Evolutionary conservation across 2,888 invertebrate species (phyloP), one percentile per base, ranked within the genome.

Genomic region (Spilosoma lubricipeda): DNA sequence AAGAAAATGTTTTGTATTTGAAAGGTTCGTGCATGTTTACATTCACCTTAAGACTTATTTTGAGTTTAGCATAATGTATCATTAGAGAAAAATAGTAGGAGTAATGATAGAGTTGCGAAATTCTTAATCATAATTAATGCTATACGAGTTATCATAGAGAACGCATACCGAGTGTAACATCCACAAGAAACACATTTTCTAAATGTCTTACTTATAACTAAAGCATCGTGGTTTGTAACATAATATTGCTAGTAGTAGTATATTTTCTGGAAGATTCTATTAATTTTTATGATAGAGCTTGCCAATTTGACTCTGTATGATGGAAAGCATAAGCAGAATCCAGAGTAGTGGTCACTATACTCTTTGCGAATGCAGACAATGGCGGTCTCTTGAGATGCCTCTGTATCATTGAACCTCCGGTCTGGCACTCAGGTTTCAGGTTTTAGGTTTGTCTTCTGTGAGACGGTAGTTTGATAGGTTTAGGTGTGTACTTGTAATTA

Each of bases 91-190:
- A 75, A 73, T 59, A 66, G 59, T 48, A 68, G 71, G 74, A 76
- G 72, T 42, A 68, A 79, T 48, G 72, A 77, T 76, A 78, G 76
- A 70, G 56, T 76, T 76, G 72, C 70, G 75, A 81, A 80, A 76
- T 76, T 68, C 45, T 75, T 74, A 65, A 76, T 69, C 36, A 56
- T 20, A 73, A 67, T 82, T 59, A 77, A 75, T 74, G 78, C 67
- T 70, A 56, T 72, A 70, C 23, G 48, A 76, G 75, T 77, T 70
- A 48, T 48, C 5, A 76, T 69, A 67, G n/a, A 52, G 76, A 73
- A 74, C 70, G 72, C 15, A 63, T 63, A 7, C 5, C 63, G 15
- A 27, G 8, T 2, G 30, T 7, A 18, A 30, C 63, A 30, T 18
- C 30, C 8, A 18, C 15, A 27, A 30, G 30, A 8, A 7, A 13